Evolutionary conservation across 2,113 vertebrate genomes (phyloP).

Genomic region (Tragelaphus scriptus): DNA sequence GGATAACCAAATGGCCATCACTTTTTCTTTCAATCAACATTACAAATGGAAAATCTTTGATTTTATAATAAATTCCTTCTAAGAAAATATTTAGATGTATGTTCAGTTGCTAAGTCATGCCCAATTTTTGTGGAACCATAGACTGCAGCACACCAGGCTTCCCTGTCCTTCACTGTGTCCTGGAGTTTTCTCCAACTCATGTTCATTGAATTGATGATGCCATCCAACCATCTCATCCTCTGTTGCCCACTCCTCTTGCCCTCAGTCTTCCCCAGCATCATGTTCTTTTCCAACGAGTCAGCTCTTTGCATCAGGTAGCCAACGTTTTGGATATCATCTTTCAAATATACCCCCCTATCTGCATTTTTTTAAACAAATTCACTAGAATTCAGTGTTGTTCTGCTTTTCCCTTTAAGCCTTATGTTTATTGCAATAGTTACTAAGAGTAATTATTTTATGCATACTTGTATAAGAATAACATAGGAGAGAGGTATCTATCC

Average conservation of each 20-base stretch:
- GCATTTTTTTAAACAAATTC: neutral
- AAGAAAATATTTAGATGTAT: neutral
- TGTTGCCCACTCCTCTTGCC: neutral
- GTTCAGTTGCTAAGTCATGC: neutral
- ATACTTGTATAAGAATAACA: neutral
- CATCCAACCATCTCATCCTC: neutral
- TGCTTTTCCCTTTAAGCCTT: neutral
- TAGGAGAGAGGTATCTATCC: neutral
- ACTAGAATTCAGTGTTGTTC: neutral
- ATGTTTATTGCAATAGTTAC: neutral
- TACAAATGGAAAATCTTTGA: neutral
- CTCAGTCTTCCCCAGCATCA: neutral
- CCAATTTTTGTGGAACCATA: neutral
- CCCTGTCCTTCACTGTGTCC: neutral
- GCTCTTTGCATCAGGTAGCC: neutral
- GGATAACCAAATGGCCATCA: neutral
- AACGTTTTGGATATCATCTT: neutral
- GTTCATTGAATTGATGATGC: neutral
- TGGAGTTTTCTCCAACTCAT: neutral
- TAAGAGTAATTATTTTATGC: neutral
- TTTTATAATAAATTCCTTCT: neutral
- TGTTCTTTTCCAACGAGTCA: neutral
- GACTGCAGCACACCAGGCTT: neutral
- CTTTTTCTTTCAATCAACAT: neutral
- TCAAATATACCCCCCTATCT: rapidly evolving